phyloP scores from a whole-genome alignment of 1,140 invertebrate species.

The Pseudachorutes palmiensis region DNA sequence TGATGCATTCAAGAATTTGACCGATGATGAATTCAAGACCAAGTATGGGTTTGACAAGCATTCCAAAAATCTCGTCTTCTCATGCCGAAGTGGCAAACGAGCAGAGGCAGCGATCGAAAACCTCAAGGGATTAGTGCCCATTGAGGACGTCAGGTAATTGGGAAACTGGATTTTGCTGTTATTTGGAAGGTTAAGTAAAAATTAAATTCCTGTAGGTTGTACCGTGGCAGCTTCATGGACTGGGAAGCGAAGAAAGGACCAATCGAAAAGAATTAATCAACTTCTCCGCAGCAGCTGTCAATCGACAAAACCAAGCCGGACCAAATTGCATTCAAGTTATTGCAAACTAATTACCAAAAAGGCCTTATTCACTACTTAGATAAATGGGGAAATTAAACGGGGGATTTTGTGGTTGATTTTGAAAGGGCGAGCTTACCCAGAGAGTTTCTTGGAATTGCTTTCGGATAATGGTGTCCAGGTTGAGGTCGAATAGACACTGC shows the following conservation, averaged over 20 bases:
- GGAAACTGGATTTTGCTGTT: background rate
- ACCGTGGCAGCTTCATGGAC: conserved; percentile 28
- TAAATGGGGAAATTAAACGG: too few species aligned
- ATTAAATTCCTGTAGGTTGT: conserved; percentile 21
- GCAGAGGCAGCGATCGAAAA: conserved; percentile 29
- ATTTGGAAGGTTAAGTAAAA: background rate
- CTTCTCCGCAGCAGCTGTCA: too few species aligned
- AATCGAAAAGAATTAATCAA: too few species aligned
- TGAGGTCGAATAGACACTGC: conserved; percentile 53
- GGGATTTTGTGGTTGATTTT: too few species aligned
- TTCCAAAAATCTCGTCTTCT: conserved; percentile 22
- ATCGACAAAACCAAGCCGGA: too few species aligned
- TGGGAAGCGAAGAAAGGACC: conserved; percentile 30
- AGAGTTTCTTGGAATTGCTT: conserved; percentile 53
- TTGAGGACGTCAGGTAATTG: conserved; percentile 10
- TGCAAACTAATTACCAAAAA: too few species aligned
- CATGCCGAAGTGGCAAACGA: conserved; percentile 27
- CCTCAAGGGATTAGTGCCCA: conserved; percentile 1
- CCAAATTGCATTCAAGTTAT: too few species aligned
- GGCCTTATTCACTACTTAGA: too few species aligned
- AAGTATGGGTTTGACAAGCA: conserved; percentile 30
- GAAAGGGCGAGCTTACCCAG: conserved; percentile 52
- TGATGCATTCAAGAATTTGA: conserved; percentile 30
- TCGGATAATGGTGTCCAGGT: conserved; percentile 53
- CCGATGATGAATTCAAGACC: conserved; percentile 23